Conservation (phyloP, 2,888 invertebrate genomes). For the Alloscopus bannaensis region DNA sequence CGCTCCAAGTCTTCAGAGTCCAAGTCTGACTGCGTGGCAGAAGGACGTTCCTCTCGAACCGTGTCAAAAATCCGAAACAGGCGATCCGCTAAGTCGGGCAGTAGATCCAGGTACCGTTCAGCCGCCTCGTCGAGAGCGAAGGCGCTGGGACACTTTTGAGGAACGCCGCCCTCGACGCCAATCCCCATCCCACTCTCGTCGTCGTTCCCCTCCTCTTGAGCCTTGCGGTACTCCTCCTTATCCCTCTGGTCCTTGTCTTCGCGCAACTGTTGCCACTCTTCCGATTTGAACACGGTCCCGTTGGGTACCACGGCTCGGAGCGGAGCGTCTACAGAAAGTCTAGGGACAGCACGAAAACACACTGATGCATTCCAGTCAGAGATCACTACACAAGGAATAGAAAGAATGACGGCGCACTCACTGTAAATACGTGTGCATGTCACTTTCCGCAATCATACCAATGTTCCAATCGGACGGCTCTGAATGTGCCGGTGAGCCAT, state of each 20-base stretch:
- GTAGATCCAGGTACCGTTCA: conserved; percentile 69
- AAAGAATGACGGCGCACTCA: neutral
- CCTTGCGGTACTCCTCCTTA: conserved; percentile 63
- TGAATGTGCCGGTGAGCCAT: conserved; percentile 38
- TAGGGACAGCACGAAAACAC: too few relatives aligned
- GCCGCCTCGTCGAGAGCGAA: conserved; percentile 71
- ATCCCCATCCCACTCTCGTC: conserved; percentile 64
- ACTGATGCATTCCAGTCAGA: too few relatives aligned
- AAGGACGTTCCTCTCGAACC: conserved; percentile 43
- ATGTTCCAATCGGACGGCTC: conserved; percentile 35
- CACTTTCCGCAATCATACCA: conserved; percentile 66
- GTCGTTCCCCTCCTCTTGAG: conserved; percentile 71
- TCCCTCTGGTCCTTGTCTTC: conserved; percentile 59
- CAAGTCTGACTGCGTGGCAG: conserved; percentile 45
- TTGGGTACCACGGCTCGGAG: conserved; percentile 51
- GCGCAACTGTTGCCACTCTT: conserved; percentile 70
- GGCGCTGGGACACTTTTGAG: conserved; percentile 30
- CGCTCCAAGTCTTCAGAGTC: conserved; percentile 60
- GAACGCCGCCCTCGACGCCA: conserved; percentile 48
- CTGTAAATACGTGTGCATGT: conserved; percentile 21
- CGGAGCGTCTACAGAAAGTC: conserved; percentile 65
- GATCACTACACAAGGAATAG: neutral
- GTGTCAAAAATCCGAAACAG: conserved; percentile 69
- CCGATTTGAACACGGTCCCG: conserved; percentile 57
- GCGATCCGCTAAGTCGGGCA: conserved; percentile 67